Evolutionary conservation across 2,888 invertebrate genomes (phyloP).

Genomic region (Hemaris fuciformis): DNA sequence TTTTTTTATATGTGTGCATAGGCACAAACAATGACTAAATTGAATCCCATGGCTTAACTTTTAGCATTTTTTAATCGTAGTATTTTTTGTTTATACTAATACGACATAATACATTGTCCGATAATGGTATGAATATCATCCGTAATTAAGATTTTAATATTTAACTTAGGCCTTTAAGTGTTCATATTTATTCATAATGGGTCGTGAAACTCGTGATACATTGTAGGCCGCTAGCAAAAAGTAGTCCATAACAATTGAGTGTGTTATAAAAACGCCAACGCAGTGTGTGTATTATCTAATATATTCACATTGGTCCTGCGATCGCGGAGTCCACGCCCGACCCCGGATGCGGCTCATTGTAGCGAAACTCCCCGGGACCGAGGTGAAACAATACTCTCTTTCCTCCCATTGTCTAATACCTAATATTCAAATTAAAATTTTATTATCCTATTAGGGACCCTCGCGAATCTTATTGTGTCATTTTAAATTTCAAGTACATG

Average conservation of each 20-base stretch:
- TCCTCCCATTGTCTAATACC: conserved; percentile 71
- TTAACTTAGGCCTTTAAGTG: too few relatives aligned
- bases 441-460: not conserved
- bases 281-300: conserved; percentile 29
- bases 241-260: conserved; percentile 3
- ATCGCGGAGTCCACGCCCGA: conserved; percentile 46
- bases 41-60: too few relatives aligned
- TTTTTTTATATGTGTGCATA: too few relatives aligned
- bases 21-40: too few relatives aligned
- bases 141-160: too few relatives aligned
- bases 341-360: conserved; percentile 78
- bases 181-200: not conserved
- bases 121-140: too few relatives aligned
- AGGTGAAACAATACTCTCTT: conserved; percentile 75
- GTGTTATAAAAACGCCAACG: conserved; percentile 13
- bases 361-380: conserved; percentile 77
- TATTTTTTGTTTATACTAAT: too few relatives aligned
- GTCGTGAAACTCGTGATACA: not conserved
- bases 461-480: not conserved
- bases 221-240: not conserved
- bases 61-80: too few relatives aligned
- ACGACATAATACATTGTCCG: too few relatives aligned
- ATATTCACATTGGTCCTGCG: conserved; percentile 41
- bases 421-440: conserved; percentile 1
- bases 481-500: not conserved